phyloP scores from a whole-genome alignment of 1,140 invertebrate genomes.

The Euborellia annulipes region DNA sequence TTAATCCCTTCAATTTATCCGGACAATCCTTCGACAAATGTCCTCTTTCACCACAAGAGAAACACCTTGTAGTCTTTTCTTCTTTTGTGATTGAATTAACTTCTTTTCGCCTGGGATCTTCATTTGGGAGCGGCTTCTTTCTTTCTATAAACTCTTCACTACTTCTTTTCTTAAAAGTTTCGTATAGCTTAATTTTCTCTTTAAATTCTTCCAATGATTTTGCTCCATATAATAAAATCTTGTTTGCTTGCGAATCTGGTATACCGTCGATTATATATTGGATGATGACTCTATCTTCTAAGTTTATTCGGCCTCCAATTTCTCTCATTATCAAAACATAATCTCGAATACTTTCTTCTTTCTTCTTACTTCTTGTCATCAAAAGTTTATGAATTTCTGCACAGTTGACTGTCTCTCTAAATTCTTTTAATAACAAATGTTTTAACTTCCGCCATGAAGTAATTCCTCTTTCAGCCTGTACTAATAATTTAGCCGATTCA shows the following conservation, averaged over 20 bases:
- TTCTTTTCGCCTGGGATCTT: neutral
- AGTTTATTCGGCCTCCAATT: constrained; percentile 6
- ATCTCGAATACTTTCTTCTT: constrained; percentile 8
- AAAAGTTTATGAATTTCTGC: constrained; percentile 10
- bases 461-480: constrained; percentile 8
- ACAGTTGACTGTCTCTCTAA: constrained; percentile 4
- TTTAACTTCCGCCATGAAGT: constrained; percentile 9
- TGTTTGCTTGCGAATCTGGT: constrained; percentile 12
- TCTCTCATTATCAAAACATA: constrained; percentile 10
- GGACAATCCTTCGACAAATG: constrained; percentile 4
- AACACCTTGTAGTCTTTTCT: constrained; percentile 7
- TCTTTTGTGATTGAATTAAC: neutral
- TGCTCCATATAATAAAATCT: constrained; percentile 13
- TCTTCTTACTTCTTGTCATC: neutral
- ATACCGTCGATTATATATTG: constrained; percentile 21
- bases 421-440: constrained; percentile 8
- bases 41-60: constrained; percentile 8
- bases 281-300: constrained; percentile 16
- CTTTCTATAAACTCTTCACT: constrained; percentile 4
- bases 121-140: neutral
- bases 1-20: neutral
- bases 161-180: no score
- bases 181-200: constrained; percentile 9
- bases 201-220: constrained; percentile 9
- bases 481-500: constrained; percentile 12